These are phyloP conservation scores for Barbus barbus DNA, from an alignment of 2,113 vertebrate species.

Conservation along the genomic window DNA sequence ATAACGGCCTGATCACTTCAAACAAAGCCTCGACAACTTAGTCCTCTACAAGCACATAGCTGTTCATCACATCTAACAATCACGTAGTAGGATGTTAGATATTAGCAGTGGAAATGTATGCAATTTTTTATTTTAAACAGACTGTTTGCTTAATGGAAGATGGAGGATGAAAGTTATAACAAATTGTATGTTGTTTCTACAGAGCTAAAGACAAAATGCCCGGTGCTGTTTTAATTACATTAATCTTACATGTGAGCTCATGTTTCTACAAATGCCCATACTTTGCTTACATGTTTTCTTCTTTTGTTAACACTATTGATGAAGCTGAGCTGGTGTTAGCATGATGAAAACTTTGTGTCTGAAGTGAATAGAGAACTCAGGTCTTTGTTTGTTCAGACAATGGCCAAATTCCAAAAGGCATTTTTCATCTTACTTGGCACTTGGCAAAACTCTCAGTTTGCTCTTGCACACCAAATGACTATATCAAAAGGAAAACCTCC, in stretches of 20 bases:
- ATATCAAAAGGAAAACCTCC: neutral
- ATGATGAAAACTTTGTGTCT: neutral
- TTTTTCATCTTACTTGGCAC: neutral
- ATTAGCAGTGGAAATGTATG: neutral
- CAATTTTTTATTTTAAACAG: neutral
- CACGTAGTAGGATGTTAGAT: neutral
- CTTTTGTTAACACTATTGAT: slow-evolving; percentile 11
- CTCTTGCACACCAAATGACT: neutral
- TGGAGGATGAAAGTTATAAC: neutral
- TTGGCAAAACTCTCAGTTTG: neutral
- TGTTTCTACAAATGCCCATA: neutral
- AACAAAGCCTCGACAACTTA: slow-evolving; percentile 38
- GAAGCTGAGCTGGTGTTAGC: slow-evolving; percentile 2
- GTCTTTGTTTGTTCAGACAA: neutral
- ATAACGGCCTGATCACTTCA: slow-evolving; percentile 32
- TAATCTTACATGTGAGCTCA: slow-evolving; percentile 16
- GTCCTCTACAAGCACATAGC: neutral
- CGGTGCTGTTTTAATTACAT: slow-evolving; percentile 66
- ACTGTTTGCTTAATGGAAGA: neutral
- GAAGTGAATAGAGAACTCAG: neutral
- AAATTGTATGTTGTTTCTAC: neutral
- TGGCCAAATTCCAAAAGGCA: neutral
- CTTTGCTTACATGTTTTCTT: slow-evolving; percentile 1
- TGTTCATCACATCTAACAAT: slow-evolving; percentile 6
- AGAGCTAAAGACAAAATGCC: slow-evolving; percentile 67